These are phyloP conservation scores for Buathra laborator DNA, from an alignment of 2,888 invertebrate genomes.

Conservation along the genomic window DNA sequence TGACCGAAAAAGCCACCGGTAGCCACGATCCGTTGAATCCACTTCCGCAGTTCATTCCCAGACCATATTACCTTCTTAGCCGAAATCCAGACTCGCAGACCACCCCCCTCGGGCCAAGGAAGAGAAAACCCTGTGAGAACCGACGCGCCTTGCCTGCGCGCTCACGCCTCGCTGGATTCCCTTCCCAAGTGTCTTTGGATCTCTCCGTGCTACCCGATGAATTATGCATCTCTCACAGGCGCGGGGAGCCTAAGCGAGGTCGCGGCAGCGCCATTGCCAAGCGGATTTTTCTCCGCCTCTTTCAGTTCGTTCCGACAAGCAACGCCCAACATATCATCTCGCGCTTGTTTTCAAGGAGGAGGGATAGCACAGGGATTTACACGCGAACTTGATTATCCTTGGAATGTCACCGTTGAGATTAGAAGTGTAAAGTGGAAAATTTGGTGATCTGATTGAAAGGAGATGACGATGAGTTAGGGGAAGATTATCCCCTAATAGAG, in stretches of 20 bases:
- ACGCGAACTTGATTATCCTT: slow-evolving; percentile 21
- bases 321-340: slow-evolving; percentile 1
- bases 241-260: slow-evolving; percentile 17
- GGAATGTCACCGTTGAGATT: slow-evolving; percentile 8
- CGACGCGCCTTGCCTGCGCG: slow-evolving; percentile 27
- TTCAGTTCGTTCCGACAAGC: background rate
- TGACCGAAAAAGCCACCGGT: background rate
- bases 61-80: slow-evolving; percentile 5
- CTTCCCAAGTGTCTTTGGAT: slow-evolving; percentile 34
- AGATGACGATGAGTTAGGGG: background rate
- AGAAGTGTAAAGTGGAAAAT: background rate
- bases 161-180: slow-evolving; percentile 20
- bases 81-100: slow-evolving; percentile 22
- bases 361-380: slow-evolving; percentile 4
- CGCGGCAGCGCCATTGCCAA: slow-evolving; percentile 18
- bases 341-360: slow-evolving; percentile 3
- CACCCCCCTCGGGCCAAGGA: background rate
- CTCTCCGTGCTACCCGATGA: slow-evolving; percentile 37
- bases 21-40: slow-evolving; percentile 12
- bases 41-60: slow-evolving; percentile 25
- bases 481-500: background rate
- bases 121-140: slow-evolving; percentile 48
- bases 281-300: slow-evolving; percentile 20
- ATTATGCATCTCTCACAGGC: slow-evolving; percentile 46
- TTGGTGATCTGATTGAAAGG: background rate